Percentiles rank a stretch among this genome's conserved stretches.
phyloP scores from a whole-genome alignment of 1,140 invertebrate genomes.

The Penaeus vannamei region DNA sequence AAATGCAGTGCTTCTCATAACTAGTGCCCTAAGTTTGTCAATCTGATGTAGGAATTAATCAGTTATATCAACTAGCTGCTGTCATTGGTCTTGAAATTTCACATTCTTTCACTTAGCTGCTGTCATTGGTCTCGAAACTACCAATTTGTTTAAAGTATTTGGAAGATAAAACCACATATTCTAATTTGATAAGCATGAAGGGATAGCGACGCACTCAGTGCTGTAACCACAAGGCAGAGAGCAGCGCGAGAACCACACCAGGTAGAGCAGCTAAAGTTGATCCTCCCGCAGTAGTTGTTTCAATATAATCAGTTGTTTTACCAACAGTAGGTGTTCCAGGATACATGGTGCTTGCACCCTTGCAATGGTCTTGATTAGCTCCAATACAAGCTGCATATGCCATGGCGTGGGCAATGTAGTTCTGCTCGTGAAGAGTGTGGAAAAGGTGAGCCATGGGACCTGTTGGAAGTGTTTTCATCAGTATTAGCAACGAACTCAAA shows the following conservation, averaged over 20 bases:
- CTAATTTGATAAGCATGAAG: neutral
- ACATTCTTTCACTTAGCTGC: too few relatives aligned
- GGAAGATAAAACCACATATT: neutral
- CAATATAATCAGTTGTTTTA: neutral
- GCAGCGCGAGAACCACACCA: neutral
- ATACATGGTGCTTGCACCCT: neutral
- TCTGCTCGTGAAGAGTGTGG: slow-evolving; percentile 72
- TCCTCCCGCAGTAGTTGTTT: neutral
- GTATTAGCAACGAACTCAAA: too few relatives aligned
- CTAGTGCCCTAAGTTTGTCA: too few relatives aligned
- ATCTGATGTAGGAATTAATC: too few relatives aligned
- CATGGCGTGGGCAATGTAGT: slow-evolving; percentile 73
- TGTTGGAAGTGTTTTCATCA: neutral
- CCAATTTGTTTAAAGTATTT: too few relatives aligned
- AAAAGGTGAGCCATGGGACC: slow-evolving; percentile 74
- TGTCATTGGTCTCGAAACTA: too few relatives aligned
- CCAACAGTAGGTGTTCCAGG: neutral
- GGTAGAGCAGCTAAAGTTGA: neutral
- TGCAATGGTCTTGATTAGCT: slow-evolving; percentile 22
- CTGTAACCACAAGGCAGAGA: neutral
- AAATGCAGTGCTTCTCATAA: too few relatives aligned
- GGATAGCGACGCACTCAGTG: neutral
- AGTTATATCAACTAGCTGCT: too few relatives aligned
- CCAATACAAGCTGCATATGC: slow-evolving; percentile 71
- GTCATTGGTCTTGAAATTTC: too few relatives aligned